Conservation (phyloP, 2,797 vertebrate genomes). For the Acestrorhynchus altus region DNA sequence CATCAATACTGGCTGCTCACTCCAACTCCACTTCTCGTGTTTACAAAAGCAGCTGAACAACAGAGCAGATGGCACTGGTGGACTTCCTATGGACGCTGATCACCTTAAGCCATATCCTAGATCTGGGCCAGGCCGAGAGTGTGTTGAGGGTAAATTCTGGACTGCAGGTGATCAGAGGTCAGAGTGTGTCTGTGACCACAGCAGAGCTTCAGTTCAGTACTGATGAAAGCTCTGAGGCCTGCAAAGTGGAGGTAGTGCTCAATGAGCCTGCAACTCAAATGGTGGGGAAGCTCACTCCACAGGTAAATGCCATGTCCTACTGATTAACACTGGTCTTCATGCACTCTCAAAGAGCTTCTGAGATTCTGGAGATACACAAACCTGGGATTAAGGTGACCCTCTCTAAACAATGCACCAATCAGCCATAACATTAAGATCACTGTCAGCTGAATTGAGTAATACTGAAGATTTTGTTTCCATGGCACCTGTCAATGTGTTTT, state of each 20-base stretch:
- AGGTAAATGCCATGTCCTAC: conserved; percentile 68
- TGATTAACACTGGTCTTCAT: neutral
- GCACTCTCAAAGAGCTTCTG: neutral
- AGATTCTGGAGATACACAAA: neutral
- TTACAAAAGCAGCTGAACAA: conserved; percentile 32
- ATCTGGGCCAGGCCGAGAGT: conserved; percentile 47
- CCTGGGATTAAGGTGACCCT: too few relatives aligned
- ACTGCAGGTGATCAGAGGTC: conserved; percentile 70
- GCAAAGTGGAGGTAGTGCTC: conserved; percentile 80
- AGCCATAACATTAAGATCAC: too few relatives aligned
- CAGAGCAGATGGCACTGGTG: conserved; percentile 33
- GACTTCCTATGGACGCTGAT: conserved; percentile 49
- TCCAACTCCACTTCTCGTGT: neutral
- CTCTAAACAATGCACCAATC: too few relatives aligned
- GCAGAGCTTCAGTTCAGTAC: conserved; percentile 68
- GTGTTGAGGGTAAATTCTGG: conserved; percentile 71
- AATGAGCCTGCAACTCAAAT: conserved; percentile 76
- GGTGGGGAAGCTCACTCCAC: conserved; percentile 76
- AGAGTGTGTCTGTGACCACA: conserved; percentile 67
- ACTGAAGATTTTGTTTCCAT: too few relatives aligned
- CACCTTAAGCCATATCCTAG: conserved; percentile 26
- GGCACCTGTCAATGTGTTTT: too few relatives aligned
- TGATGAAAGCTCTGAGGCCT: conserved; percentile 60
- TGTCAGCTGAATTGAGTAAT: too few relatives aligned
- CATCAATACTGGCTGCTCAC: neutral